Percentiles rank a stretch among this genome's conserved stretches.
Conservation (phyloP, 2,797 vertebrate species). For the Pangasius sanitwongsei region DNA sequence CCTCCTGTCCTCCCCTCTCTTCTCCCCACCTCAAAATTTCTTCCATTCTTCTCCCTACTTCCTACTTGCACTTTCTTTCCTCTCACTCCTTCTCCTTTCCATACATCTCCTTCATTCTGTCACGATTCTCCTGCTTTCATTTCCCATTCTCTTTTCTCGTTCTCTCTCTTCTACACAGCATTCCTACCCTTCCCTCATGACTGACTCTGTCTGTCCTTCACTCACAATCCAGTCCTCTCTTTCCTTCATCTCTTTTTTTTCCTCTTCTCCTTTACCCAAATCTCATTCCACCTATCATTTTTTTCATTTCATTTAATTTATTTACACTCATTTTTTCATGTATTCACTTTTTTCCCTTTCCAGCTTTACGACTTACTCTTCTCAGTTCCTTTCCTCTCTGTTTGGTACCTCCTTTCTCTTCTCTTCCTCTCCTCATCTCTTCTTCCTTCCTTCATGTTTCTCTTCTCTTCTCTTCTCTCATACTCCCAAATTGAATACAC, state of each 20-base stretch:
- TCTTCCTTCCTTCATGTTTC: not conserved
- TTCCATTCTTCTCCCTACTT: conserved; percentile 17
- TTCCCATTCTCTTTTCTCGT: not conserved
- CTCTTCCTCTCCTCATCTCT: not conserved
- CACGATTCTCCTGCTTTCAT: not conserved
- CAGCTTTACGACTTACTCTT: not conserved
- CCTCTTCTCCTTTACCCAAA: not conserved
- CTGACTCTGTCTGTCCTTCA: not conserved
- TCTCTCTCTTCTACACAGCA: not conserved
- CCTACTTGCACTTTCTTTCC: not conserved
- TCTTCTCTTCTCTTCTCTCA: not conserved
- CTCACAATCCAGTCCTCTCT: not conserved
- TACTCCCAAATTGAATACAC: too few relatives aligned
- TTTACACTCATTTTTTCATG: not conserved
- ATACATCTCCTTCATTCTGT: not conserved
- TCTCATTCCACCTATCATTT: not conserved
- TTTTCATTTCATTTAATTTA: not conserved
- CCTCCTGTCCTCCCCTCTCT: not conserved
- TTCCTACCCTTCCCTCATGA: not conserved
- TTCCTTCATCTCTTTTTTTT: not conserved
- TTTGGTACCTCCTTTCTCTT: not conserved
- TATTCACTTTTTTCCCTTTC: not conserved
- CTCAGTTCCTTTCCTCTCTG: not conserved
- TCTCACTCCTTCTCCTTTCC: not conserved
- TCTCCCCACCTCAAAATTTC: not conserved